These are phyloP conservation scores for Columba janthina DNA, from an alignment of 2,113 vertebrate genomes.

Conservation along the genomic window DNA sequence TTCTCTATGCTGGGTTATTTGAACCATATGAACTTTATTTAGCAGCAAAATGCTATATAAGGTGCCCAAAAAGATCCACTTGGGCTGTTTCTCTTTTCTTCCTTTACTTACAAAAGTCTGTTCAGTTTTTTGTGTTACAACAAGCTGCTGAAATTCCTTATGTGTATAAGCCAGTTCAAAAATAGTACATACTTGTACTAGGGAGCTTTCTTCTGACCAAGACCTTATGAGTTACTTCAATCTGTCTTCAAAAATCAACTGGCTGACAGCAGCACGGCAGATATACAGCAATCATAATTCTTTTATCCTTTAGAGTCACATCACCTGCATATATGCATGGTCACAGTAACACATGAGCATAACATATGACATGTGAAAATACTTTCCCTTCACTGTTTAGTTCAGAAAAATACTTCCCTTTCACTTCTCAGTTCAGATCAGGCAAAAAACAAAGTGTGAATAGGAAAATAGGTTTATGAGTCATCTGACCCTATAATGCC, in stretches of 20 bases:
- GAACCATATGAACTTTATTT: background rate
- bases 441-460: background rate
- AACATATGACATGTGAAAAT: background rate
- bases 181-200: no score
- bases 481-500: background rate
- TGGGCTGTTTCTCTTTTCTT: background rate
- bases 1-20: background rate
- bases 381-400: background rate
- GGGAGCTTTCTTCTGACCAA: background rate
- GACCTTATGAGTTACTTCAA: background rate
- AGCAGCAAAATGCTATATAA: background rate
- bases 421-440: background rate
- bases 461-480: background rate
- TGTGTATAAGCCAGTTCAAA: no score
- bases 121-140: no score
- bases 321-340: background rate
- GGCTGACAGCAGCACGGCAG: background rate
- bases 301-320: background rate
- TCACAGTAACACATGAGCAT: background rate
- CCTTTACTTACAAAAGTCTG: no score
- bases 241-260: background rate
- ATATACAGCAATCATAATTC: background rate
- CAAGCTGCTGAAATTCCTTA: no score
- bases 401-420: background rate
- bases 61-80: background rate